phyloP scores from a whole-genome alignment of 2,797 vertebrate species.

The Hyperoplus immaculatus region DNA sequence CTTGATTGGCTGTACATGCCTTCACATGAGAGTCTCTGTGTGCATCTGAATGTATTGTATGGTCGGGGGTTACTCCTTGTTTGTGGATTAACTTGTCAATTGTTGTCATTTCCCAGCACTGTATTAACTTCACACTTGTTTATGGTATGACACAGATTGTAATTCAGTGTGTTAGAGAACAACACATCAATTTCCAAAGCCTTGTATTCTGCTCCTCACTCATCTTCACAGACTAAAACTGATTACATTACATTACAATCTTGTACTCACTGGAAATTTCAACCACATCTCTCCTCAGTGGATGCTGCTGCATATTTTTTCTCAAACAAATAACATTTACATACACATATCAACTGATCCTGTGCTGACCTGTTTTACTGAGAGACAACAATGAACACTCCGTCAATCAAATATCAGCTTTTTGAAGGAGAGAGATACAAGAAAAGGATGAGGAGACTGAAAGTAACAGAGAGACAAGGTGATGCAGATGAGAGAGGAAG shows the following conservation, averaged over 20 bases:
- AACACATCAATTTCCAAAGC: slow-evolving; percentile 9
- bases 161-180: slow-evolving; percentile 13
- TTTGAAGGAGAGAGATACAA: no score
- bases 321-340: no score
- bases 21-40: background rate
- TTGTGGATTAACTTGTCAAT: slow-evolving; percentile 25
- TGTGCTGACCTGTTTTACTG: no score
- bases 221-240: slow-evolving; percentile 8
- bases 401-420: no score
- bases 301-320: no score
- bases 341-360: no score
- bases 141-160: slow-evolving; percentile 26
- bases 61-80: slow-evolving; percentile 1
- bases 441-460: no score
- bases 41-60: background rate
- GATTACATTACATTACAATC: slow-evolving; percentile 8
- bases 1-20: slow-evolving; percentile 10
- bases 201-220: background rate
- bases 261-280: no score
- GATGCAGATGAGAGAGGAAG: no score
- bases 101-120: slow-evolving; percentile 14
- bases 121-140: slow-evolving; percentile 23
- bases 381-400: no score
- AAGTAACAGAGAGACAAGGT: no score
- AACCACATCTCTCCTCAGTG: no score